Conservation (phyloP, 2,888 invertebrate genomes). For the Hipparchia sbordonii region DNA sequence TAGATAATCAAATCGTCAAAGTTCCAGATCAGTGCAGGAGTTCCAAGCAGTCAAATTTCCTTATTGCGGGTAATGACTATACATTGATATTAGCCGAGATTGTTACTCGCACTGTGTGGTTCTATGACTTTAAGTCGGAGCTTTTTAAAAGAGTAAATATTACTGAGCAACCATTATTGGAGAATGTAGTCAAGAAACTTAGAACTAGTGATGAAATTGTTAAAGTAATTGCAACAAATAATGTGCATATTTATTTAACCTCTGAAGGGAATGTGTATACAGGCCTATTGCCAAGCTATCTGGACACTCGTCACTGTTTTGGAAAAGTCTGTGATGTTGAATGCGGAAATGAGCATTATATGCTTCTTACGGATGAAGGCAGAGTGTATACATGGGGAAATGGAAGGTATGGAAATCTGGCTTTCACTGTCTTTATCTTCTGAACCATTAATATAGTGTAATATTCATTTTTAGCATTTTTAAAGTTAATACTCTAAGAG, state of each 20-base stretch:
- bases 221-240: conserved; percentile 55
- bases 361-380: conserved; percentile 87
- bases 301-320: conserved; percentile 78
- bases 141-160: conserved; percentile 52
- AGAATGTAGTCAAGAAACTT: conserved; percentile 46
- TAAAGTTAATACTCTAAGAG: too few species aligned
- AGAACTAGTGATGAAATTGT: conserved; percentile 48
- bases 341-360: conserved; percentile 92
- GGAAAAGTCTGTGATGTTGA: conserved; percentile 84
- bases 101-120: conserved; percentile 52
- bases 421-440: neutral
- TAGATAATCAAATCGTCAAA: conserved; percentile 51
- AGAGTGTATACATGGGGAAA: conserved; percentile 92
- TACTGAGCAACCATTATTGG: conserved; percentile 50
- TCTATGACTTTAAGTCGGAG: conserved; percentile 53
- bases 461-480: too few species aligned
- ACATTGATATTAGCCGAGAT: conserved; percentile 53
- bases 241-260: conserved; percentile 58
- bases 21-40: conserved; percentile 48
- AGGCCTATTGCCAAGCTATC: conserved; percentile 83
- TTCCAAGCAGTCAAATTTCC: conserved; percentile 41
- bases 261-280: conserved; percentile 72
- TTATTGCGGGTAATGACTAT: conserved; percentile 65
- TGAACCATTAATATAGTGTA: too few species aligned
- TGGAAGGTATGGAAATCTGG: conserved; percentile 85